Evolutionary conservation across 2,113 vertebrate genomes (phyloP).

Genomic region (Takifugu bimaculatus): DNA sequence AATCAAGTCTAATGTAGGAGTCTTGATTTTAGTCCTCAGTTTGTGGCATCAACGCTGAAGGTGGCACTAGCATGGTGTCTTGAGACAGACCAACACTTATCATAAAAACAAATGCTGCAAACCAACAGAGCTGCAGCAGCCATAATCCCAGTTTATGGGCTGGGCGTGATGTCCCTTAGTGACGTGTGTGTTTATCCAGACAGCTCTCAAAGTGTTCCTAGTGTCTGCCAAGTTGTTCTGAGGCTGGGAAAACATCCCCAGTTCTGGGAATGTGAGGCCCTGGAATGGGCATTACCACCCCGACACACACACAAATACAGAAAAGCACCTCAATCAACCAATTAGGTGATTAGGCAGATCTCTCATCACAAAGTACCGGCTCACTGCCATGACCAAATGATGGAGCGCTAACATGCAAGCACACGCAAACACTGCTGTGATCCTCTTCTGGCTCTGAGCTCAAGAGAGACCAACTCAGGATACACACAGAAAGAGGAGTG

Average conservation of each 20-base stretch:
- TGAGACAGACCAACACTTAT: too few species aligned
- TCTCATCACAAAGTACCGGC: slow-evolving; percentile 68
- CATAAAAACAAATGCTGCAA: too few species aligned
- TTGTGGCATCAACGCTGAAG: too few species aligned
- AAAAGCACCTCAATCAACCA: slow-evolving; percentile 83
- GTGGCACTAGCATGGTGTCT: too few species aligned
- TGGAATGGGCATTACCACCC: slow-evolving; percentile 22
- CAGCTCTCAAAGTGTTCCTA: slow-evolving; percentile 54
- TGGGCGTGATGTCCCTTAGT: slow-evolving; percentile 25
- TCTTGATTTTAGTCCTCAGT: too few species aligned
- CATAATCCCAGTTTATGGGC: slow-evolving; percentile 1
- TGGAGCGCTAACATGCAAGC: slow-evolving; percentile 38
- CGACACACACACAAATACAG: slow-evolving; percentile 22
- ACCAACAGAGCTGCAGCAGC: too few species aligned
- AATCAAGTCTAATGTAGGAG: slow-evolving; percentile 1
- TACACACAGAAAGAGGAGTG: slow-evolving; percentile 24
- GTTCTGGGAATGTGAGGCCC: slow-evolving; percentile 59
- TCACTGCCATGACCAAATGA: slow-evolving; percentile 74
- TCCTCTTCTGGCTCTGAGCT: slow-evolving; percentile 78
- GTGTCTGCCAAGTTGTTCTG: slow-evolving; percentile 69
- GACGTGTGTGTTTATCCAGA: slow-evolving; percentile 34
- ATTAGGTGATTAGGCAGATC: slow-evolving; percentile 81
- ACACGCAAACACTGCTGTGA: slow-evolving; percentile 30
- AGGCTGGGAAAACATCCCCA: slow-evolving; percentile 71
- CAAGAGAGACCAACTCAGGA: slow-evolving; percentile 55